Evolutionary conservation across 2,888 invertebrate genomes (phyloP), one percentile per base, ranked within the genome.

Genomic region (Ryuthela nishihirai): DNA sequence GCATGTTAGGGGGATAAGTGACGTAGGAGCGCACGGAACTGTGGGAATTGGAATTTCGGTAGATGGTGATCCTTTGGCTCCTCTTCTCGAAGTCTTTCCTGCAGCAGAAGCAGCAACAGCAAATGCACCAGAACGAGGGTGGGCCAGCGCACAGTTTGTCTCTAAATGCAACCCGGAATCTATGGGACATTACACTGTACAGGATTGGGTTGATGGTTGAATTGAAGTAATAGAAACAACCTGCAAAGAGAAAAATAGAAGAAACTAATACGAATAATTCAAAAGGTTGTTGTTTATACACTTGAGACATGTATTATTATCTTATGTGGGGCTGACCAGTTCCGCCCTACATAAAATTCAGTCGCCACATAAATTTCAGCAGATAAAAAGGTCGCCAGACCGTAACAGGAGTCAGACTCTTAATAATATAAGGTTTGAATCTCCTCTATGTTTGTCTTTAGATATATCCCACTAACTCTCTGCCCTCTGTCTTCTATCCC

Each of bases 101-200:
- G 26, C 54, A 58, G 38, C 56, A 62, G 34, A 50, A 62, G 43
- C 53, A 62, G 44, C 62, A 62, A 34, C 56, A 62, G 50, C 56
- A 62, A 20, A 56, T 45, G 40, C 62, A 62, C 56, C 56, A 62
- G 10, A 62, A 40, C 1, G 43, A 46, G 12, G 56, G 53, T 12
- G 50, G 45, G 1, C 54, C 62, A 1, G 54, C 45, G 36, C 63
- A 63, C 15, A 63, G 44, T 44, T 63, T 63, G 26, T 63, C 63
- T 5, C 63, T 46, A 48, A 69, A 69, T 24, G 69, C 69, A 20
- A 68, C 68, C n/a, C 69, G 68, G 50, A 69, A 69, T 6, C 69
- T 55, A 29, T 67, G 66, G 1, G 68, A 68, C 67, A 69, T 67
- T 17, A 66, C 65, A 35, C 65, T 65, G 58, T 67, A 67, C 32